These are phyloP conservation scores for Bombus difficillimus DNA, from an alignment of 1,140 invertebrate genomes.

Conservation along the genomic window DNA sequence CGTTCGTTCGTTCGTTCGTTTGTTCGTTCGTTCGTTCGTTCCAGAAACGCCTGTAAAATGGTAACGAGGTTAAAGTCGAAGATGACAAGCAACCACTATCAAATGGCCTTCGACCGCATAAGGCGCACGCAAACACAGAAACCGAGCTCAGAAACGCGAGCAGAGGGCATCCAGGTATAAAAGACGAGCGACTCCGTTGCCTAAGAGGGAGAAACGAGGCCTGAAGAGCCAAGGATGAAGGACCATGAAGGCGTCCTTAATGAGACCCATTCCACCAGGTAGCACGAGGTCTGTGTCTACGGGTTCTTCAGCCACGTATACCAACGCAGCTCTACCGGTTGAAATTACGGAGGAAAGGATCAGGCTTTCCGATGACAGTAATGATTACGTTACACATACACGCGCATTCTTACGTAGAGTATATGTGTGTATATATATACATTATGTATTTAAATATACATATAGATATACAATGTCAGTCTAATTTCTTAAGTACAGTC, in stretches of 20 bases:
- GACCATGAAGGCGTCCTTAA: slow-evolving; percentile 74
- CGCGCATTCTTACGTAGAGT: not conserved
- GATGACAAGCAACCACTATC: slow-evolving; percentile 66
- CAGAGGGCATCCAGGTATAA: slow-evolving; percentile 67
- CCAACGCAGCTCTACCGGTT: slow-evolving; percentile 51
- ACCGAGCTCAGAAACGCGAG: slow-evolving; percentile 60
- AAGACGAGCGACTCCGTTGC: slow-evolving; percentile 61
- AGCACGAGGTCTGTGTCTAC: slow-evolving; percentile 65
- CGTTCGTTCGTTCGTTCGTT: slow-evolving; percentile 3
- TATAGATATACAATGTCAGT: slow-evolving; percentile 41
- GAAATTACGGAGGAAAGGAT: slow-evolving; percentile 69
- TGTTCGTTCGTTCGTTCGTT: slow-evolving; percentile 16
- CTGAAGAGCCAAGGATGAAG: slow-evolving; percentile 71
- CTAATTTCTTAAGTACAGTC: slow-evolving; percentile 50
- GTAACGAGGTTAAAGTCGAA: slow-evolving; percentile 69
- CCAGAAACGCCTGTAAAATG: slow-evolving; percentile 49
- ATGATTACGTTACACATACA: slow-evolving; percentile 62
- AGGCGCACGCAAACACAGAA: slow-evolving; percentile 55
- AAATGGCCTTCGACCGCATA: slow-evolving; percentile 63
- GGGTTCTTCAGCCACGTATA: slow-evolving; percentile 47
- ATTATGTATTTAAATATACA: not conserved
- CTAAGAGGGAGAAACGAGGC: slow-evolving; percentile 36
- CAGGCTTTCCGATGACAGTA: slow-evolving; percentile 68
- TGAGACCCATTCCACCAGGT: slow-evolving; percentile 75
- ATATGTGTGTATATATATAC: no score